These are phyloP conservation scores for Drosophila pallidifrons DNA, from an alignment of 1,140 invertebrate genomes.

Conservation along the genomic window DNA sequence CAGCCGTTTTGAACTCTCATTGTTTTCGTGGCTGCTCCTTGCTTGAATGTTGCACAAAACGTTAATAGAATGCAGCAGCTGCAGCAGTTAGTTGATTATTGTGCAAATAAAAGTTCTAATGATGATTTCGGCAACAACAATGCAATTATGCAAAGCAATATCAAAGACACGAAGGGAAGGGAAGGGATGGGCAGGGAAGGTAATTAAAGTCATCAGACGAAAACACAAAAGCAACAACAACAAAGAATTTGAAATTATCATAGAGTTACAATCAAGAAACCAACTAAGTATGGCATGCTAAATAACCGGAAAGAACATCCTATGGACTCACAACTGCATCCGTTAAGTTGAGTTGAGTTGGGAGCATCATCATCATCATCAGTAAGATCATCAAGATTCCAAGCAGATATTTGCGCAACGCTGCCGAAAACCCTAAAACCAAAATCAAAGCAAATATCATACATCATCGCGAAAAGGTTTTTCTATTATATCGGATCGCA, in stretches of 20 bases:
- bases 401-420: conserved; percentile 58
- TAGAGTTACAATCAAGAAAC: conserved; percentile 57
- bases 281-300: conserved; percentile 73
- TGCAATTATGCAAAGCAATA: conserved; percentile 61
- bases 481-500: conserved; percentile 46
- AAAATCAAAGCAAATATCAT: conserved; percentile 62
- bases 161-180: conserved; percentile 2
- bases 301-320: conserved; percentile 65
- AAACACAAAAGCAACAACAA: conserved; percentile 24
- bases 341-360: conserved; percentile 19
- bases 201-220: conserved; percentile 67
- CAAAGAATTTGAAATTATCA: conserved; percentile 67
- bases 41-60: conserved; percentile 35
- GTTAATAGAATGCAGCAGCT: conserved; percentile 51
- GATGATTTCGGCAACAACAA: conserved; percentile 75
- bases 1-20: conserved; percentile 39
- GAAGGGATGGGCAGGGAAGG: conserved; percentile 28
- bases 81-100: conserved; percentile 63
- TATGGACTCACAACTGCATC: conserved; percentile 53
- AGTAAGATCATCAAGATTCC: conserved; percentile 35
- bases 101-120: conserved; percentile 81
- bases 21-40: conserved; percentile 47
- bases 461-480: conserved; percentile 69
- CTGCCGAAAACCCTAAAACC: conserved; percentile 27
- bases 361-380: conserved; percentile 42